These are phyloP conservation scores for Tortricodes alternella DNA, from an alignment of 2,888 invertebrate genomes.

Conservation along the genomic window DNA sequence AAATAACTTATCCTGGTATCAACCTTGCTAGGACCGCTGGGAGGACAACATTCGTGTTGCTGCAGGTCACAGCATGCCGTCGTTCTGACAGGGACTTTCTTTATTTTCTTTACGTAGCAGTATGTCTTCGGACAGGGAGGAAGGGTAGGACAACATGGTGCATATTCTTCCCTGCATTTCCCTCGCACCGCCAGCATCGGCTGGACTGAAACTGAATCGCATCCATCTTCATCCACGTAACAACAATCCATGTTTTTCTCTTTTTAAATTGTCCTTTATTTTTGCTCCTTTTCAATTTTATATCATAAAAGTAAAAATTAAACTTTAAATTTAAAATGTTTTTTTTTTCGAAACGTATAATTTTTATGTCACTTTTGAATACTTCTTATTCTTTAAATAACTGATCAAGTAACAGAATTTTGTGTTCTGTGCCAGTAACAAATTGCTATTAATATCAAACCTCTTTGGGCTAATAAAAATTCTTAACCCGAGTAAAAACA, in stretches of 20 bases:
- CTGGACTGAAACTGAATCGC: slow-evolving; percentile 52
- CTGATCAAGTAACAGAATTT: not conserved
- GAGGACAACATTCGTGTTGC: slow-evolving; percentile 5
- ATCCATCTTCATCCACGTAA: slow-evolving; percentile 44
- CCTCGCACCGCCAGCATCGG: slow-evolving; percentile 54
- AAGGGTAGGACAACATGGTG: slow-evolving; percentile 51
- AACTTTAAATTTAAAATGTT: slow-evolving; percentile 39
- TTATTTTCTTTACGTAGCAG: slow-evolving; percentile 47
- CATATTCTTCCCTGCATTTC: slow-evolving; percentile 48
- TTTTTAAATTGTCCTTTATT: slow-evolving; percentile 29
- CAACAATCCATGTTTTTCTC: slow-evolving; percentile 62
- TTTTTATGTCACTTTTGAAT: slow-evolving; percentile 40
- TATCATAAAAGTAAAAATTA: slow-evolving; percentile 32
- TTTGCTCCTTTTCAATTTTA: slow-evolving; percentile 39
- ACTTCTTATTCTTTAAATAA: not conserved
- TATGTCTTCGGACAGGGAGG: slow-evolving; percentile 56
- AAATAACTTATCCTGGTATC: too few relatives aligned
- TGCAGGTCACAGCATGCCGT: slow-evolving; percentile 26
- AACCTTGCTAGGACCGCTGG: too few relatives aligned
- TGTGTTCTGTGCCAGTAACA: slow-evolving; percentile 1
- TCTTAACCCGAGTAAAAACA: too few relatives aligned
- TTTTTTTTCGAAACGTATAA: slow-evolving; percentile 38
- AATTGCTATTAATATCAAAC: not conserved
- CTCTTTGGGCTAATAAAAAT: not conserved
- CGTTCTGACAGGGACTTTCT: slow-evolving; percentile 24